Evolutionary conservation across 2,888 invertebrate species (phyloP).

Genomic region (Phania funesta): DNA sequence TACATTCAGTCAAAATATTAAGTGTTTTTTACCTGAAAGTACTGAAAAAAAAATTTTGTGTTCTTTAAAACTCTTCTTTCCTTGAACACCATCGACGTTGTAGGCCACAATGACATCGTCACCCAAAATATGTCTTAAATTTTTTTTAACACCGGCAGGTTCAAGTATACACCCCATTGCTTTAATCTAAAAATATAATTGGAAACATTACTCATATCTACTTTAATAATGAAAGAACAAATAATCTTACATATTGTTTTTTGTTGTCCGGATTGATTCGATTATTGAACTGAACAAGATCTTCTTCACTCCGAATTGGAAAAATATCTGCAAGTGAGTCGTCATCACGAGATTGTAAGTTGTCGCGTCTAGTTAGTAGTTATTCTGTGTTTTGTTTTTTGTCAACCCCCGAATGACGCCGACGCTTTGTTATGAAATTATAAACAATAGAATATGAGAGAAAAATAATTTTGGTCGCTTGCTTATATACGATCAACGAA

Average conservation of each 20-base stretch:
- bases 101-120: too few relatives aligned
- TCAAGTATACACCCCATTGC: conserved; percentile 17
- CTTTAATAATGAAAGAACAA: conserved; percentile 10
- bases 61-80: conserved; percentile 27
- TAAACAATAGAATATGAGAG: not conserved
- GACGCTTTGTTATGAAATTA: conserved; percentile 10
- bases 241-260: conserved; percentile 25
- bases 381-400: not conserved
- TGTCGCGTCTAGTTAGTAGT: too few relatives aligned
- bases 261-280: not conserved
- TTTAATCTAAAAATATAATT: conserved; percentile 33
- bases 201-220: conserved; percentile 24
- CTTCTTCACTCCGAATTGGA: conserved; percentile 11
- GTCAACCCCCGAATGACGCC: conserved; percentile 9
- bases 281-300: not conserved
- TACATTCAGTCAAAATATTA: too few relatives aligned
- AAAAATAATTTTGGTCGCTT: not conserved
- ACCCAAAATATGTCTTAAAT: not conserved
- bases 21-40: conserved; percentile 18
- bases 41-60: too few relatives aligned
- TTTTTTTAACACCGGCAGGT: not conserved
- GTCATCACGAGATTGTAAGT: conserved; percentile 16
- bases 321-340: conserved; percentile 16
- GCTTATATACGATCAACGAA: conserved; percentile 17
- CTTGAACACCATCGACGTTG: conserved; percentile 4